These are phyloP conservation scores for Drosophila ustulata DNA, from an alignment of 2,888 invertebrate species.

Conservation along the genomic window DNA sequence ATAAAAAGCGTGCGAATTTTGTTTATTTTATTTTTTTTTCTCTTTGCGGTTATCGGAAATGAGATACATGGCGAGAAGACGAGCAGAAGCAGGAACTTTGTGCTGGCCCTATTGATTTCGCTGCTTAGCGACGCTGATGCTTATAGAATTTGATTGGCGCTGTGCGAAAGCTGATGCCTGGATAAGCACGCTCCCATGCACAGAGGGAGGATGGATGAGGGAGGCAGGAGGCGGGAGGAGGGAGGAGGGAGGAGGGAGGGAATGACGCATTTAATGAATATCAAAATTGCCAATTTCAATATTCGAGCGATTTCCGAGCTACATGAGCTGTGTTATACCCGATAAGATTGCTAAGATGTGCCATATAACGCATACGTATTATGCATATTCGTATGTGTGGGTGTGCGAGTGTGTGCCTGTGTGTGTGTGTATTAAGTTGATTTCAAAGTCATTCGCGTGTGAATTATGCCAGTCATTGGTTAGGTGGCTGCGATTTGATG, in stretches of 20 bases:
- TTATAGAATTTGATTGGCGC: slow-evolving; percentile 75
- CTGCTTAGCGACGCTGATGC: slow-evolving; percentile 74
- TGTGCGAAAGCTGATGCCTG: slow-evolving; percentile 60
- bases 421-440: slow-evolving; percentile 52
- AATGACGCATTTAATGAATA: slow-evolving; percentile 72
- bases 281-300: slow-evolving; percentile 77
- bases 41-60: slow-evolving; percentile 57
- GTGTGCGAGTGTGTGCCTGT: slow-evolving; percentile 11
- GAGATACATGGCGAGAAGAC: slow-evolving; percentile 41
- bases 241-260: slow-evolving; percentile 14
- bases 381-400: slow-evolving; percentile 12
- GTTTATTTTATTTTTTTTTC: slow-evolving; percentile 6
- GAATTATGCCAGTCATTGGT: slow-evolving; percentile 74
- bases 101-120: slow-evolving; percentile 53
- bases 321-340: slow-evolving; percentile 74
- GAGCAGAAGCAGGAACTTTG: slow-evolving; percentile 23
- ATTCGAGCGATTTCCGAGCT: slow-evolving; percentile 75
- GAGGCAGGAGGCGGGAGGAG: neutral
- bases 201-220: slow-evolving; percentile 16
- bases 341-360: slow-evolving; percentile 75
- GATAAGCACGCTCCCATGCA: slow-evolving; percentile 72
- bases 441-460: slow-evolving; percentile 75
- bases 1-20: slow-evolving; percentile 54
- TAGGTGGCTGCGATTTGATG: slow-evolving; percentile 70
- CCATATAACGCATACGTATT: slow-evolving; percentile 40